Evolutionary conservation across 2,113 vertebrate species (phyloP).

Genomic region (Syrmaticus mikado): DNA sequence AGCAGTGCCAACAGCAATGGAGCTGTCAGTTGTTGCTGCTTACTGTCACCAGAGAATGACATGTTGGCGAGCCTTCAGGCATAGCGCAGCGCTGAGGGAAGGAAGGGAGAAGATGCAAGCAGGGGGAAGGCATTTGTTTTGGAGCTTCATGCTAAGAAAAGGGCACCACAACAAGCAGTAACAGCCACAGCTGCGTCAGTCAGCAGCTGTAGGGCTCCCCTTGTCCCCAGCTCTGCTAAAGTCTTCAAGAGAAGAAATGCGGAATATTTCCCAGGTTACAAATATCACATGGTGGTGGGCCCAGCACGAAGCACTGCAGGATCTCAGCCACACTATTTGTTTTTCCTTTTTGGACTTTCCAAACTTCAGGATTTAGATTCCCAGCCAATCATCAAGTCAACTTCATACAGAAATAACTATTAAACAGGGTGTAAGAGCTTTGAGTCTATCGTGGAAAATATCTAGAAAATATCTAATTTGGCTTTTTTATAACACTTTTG

Average conservation of each 20-base stretch:
- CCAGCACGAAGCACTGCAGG: not conserved
- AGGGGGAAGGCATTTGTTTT: not conserved
- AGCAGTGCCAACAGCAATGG: not conserved
- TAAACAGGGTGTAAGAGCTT: not conserved
- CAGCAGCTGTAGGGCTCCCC: not conserved
- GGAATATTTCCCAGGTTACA: not conserved
- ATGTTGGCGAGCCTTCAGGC: not conserved
- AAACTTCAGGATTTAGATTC: not conserved
- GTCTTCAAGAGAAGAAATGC: not conserved
- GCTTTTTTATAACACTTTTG: not conserved
- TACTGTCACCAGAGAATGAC: not conserved
- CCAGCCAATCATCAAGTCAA: not conserved
- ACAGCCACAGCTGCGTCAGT: fast-evolving
- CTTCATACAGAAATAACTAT: not conserved
- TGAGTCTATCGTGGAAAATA: not conserved
- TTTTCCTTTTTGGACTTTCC: not conserved
- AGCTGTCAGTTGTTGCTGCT: not conserved
- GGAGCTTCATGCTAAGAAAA: not conserved
- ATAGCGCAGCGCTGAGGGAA: not conserved
- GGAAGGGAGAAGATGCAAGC: not conserved
- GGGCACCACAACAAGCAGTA: not conserved
- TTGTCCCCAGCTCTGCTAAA: not conserved
- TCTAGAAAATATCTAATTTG: not conserved
- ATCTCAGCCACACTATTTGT: not conserved
- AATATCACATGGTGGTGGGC: not conserved